Conservation (phyloP, 1,140 invertebrate genomes). For the Procambarus virginalis region DNA sequence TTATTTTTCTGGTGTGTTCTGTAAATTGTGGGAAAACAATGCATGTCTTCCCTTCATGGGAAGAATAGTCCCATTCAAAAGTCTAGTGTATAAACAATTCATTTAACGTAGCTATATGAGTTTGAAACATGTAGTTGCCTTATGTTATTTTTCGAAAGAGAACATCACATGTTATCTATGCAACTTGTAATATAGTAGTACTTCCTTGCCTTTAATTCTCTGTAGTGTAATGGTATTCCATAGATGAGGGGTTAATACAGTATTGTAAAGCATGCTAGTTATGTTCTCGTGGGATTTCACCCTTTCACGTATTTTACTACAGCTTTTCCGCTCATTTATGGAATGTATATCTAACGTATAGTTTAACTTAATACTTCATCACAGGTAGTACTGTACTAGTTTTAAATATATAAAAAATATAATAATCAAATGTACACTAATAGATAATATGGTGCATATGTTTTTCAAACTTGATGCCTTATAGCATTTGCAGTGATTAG, state of each 20-base stretch:
- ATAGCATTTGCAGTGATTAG: slow-evolving; percentile 59
- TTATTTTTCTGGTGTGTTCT: neutral
- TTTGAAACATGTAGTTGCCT: slow-evolving; percentile 59
- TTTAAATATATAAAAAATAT: neutral
- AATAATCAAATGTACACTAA: slow-evolving; percentile 18
- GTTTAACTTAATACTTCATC: slow-evolving; percentile 21
- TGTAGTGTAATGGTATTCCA: slow-evolving; percentile 21
- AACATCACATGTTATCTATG: slow-evolving; percentile 68
- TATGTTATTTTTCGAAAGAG: slow-evolving; percentile 61
- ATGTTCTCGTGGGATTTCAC: neutral
- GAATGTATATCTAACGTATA: slow-evolving; percentile 18
- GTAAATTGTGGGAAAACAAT: neutral
- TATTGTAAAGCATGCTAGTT: neutral
- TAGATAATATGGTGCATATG: slow-evolving; percentile 2
- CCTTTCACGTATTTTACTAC: neutral
- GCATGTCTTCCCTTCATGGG: neutral
- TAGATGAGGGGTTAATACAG: neutral
- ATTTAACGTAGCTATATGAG: slow-evolving; percentile 37
- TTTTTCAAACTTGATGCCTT: slow-evolving; percentile 50
- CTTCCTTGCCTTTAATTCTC: slow-evolving; percentile 55
- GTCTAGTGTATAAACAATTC: slow-evolving; percentile 7
- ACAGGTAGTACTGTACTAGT: slow-evolving; percentile 25
- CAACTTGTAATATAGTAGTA: slow-evolving; percentile 67
- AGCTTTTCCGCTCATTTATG: slow-evolving; percentile 9
- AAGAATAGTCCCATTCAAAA: slow-evolving; percentile 14